A percentile compares a stretch with the other conserved stretches of the same genome.
Evolutionary conservation across 2,113 vertebrate genomes (phyloP).

Genomic region (Glaucomys volans): DNA sequence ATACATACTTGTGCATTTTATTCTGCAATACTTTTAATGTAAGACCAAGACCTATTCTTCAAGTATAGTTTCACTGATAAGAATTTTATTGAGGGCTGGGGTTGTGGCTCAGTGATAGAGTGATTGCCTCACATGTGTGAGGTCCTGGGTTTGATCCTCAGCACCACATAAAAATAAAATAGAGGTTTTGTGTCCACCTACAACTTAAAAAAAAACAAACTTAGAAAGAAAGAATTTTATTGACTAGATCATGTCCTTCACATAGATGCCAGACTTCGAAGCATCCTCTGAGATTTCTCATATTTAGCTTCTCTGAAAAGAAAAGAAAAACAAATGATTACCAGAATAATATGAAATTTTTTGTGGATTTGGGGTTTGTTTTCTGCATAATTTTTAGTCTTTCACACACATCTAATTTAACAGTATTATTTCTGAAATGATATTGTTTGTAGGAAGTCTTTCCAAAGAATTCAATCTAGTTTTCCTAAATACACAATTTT

Average conservation of each 20-base stretch:
- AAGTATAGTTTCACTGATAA: background rate
- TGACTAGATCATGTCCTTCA: background rate
- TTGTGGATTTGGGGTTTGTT: background rate
- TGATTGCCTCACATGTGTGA: too few relatives aligned
- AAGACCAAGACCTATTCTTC: background rate
- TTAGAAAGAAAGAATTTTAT: background rate
- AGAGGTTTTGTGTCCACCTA: too few relatives aligned
- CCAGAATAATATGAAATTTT: background rate
- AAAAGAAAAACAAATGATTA: background rate
- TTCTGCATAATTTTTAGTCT: constrained; percentile 35
- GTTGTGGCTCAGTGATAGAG: too few relatives aligned
- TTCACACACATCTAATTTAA: background rate
- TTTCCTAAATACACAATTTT: constrained; percentile 61
- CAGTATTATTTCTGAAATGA: background rate
- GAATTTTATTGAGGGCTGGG: background rate
- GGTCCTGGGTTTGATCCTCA: too few relatives aligned
- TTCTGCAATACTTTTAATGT: background rate
- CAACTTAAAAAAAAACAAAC: too few relatives aligned
- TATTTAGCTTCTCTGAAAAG: background rate
- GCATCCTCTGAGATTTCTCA: background rate
- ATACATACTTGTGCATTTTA: background rate
- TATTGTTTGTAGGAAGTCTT: background rate
- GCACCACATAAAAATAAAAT: too few relatives aligned
- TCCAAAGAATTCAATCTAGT: constrained; percentile 28
- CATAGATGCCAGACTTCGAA: background rate